phyloP scores from a whole-genome alignment of 2,797 vertebrate species.

The Notoglanidium macrostoma region DNA sequence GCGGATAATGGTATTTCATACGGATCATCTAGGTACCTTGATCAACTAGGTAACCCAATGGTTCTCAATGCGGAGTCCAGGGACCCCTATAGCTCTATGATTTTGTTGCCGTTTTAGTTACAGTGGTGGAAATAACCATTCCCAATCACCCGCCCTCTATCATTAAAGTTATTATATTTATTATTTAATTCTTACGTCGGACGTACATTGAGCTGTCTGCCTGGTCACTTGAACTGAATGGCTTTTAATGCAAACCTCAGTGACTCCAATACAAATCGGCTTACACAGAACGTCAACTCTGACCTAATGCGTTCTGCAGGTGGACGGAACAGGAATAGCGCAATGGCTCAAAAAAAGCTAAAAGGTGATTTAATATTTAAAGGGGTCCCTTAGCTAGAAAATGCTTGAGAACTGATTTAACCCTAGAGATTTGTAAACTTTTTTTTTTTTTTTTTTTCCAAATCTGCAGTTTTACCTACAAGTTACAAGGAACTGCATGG shows the following conservation, averaged over 20 bases:
- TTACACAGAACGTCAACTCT: background rate
- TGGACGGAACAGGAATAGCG: no score
- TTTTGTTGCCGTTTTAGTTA: no score
- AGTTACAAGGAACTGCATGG: background rate
- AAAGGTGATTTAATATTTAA: background rate
- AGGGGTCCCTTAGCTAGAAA: background rate
- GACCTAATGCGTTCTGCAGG: background rate
- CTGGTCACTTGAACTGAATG: background rate
- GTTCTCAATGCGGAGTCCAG: background rate
- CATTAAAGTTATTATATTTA: background rate
- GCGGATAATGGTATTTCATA: background rate
- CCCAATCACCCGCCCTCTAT: background rate
- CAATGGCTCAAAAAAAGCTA: background rate
- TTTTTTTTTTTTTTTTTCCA: no score
- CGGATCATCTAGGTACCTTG: background rate
- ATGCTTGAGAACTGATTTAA: background rate
- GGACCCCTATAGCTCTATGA: no score
- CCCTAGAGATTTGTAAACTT: background rate
- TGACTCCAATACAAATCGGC: background rate
- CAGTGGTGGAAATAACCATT: no score
- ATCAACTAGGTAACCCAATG: background rate
- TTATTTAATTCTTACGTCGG: background rate
- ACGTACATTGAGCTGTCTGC: no score
- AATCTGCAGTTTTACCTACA: background rate
- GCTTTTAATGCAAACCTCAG: background rate